Evolutionary conservation across 1,140 invertebrate species (phyloP), one percentile per base, ranked within the genome.

Genomic region (Stegodyphus mimosarum): DNA sequence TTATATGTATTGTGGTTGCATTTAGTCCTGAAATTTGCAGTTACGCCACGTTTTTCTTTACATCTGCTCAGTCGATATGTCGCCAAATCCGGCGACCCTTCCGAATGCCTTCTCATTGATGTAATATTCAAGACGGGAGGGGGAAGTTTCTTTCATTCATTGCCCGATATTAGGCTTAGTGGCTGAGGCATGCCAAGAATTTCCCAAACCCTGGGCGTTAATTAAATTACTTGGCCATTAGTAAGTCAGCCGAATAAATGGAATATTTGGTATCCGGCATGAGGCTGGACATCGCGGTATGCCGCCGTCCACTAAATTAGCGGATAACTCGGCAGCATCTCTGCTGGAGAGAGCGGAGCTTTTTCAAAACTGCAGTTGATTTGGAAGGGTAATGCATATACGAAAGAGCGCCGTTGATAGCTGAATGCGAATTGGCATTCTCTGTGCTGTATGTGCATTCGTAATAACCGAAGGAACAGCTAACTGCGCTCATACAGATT

Each of bases 141-240:
- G 51, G 64, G 81, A 18, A 63, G 70, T 84, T 84, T 84, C 81
- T 84, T 84, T 76, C 81, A 84, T 84, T 83, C 80, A 83, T 81
- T 73, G 80, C 81, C 73, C 73, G 81, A 84, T 84, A 84, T 84
- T 84, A 84, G 81, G 81, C 73, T 84, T 84, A 84, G 81, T 84
- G 81, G 81, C 81, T 84, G 72, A 84, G 81, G 81, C 73, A 84
- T 60, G 81, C 81, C 72, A 84, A 84, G 81, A 84, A 84, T 84
- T 84, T 84, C 52, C 81, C 81, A 75, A 76, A 84, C 81, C 81
- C 73, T 18, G 55, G 72, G 81, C 81, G 81, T 84, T 84, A 84
- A 84, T 84, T 84, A 84, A 84, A 84, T 84, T 84, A 84, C 81
- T 84, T 84, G 81, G 81, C 81, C 81, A 84, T 84, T 84, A 84